Conservation (phyloP, 2,113 vertebrate genomes). For the Haplotaxodon microlepis region DNA sequence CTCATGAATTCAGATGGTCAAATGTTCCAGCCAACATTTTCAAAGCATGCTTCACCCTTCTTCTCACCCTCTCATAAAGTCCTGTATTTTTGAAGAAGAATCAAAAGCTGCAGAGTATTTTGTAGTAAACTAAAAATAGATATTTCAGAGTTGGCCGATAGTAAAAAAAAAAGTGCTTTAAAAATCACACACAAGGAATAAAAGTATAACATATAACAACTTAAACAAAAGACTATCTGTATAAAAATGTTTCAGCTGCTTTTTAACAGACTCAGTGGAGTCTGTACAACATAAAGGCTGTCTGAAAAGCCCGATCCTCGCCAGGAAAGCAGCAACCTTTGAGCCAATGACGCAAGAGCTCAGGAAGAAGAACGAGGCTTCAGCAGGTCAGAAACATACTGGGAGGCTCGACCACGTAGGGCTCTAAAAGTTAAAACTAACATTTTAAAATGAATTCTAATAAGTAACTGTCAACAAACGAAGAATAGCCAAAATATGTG, state of each 20-base stretch:
- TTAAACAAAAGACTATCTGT: neutral
- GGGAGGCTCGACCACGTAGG: neutral
- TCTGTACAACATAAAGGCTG: neutral
- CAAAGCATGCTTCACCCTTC: neutral
- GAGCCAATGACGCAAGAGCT: neutral
- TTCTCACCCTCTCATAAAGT: fast-evolving
- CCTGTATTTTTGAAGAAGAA: neutral
- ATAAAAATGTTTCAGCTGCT: fast-evolving
- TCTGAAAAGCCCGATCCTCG: neutral
- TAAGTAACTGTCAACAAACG: neutral
- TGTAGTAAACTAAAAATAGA: neutral
- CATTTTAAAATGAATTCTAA: neutral
- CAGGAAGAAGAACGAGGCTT: neutral
- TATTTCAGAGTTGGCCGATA: neutral
- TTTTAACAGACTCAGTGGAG: neutral
- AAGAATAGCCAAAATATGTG: fast-evolving
- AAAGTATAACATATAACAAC: neutral
- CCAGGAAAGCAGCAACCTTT: neutral
- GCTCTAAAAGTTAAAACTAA: neutral
- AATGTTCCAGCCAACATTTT: neutral
- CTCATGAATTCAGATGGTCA: neutral
- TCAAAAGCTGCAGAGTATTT: neutral
- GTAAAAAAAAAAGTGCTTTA: neutral
- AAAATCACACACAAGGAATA: neutral
- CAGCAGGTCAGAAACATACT: neutral